phyloP scores from a whole-genome alignment of 1,140 invertebrate genomes.

The Drosophila teissieri region DNA sequence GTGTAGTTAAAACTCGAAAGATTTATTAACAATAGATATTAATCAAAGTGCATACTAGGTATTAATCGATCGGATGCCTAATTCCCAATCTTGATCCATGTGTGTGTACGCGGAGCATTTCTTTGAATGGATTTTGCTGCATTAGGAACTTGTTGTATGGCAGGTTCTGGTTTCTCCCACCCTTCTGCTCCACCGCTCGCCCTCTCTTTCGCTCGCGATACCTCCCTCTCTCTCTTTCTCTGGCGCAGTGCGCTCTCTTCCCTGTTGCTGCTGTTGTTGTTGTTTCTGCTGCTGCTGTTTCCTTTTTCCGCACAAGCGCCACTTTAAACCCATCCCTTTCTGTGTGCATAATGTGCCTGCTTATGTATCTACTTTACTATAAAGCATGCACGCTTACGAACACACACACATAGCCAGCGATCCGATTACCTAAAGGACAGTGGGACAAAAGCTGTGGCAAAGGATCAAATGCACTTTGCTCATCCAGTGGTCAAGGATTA shows the following conservation, averaged over 20 bases:
- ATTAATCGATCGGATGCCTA: conserved; percentile 16
- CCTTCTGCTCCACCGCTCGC: conserved; percentile 8
- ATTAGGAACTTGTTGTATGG: conserved; percentile 77
- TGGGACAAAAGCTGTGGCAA: conserved; percentile 15
- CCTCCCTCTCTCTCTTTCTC: conserved; percentile 10
- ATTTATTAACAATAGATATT: background rate
- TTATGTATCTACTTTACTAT: conserved; percentile 81
- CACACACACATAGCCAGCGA: conserved; percentile 28
- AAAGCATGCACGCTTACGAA: conserved; percentile 58
- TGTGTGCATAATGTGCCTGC: conserved; percentile 75
- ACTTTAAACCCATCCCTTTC: conserved; percentile 79
- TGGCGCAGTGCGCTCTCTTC: conserved; percentile 32
- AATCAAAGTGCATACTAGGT: conserved; percentile 2
- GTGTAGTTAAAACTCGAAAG: background rate
- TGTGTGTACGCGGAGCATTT: conserved; percentile 53
- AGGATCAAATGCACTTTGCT: background rate
- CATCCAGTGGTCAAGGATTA: background rate
- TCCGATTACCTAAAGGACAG: conserved; percentile 67
- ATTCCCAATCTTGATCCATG: conserved; percentile 5
- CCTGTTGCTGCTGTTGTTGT: conserved; percentile 27
- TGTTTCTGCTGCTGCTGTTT: conserved; percentile 48
- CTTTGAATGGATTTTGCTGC: conserved; percentile 75
- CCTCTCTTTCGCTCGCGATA: conserved; percentile 4
- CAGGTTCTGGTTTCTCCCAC: conserved; percentile 43
- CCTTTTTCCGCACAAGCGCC: conserved; percentile 69